phyloP scores from a whole-genome alignment of 2,113 vertebrate genomes.

The Hyaena hyaena region DNA sequence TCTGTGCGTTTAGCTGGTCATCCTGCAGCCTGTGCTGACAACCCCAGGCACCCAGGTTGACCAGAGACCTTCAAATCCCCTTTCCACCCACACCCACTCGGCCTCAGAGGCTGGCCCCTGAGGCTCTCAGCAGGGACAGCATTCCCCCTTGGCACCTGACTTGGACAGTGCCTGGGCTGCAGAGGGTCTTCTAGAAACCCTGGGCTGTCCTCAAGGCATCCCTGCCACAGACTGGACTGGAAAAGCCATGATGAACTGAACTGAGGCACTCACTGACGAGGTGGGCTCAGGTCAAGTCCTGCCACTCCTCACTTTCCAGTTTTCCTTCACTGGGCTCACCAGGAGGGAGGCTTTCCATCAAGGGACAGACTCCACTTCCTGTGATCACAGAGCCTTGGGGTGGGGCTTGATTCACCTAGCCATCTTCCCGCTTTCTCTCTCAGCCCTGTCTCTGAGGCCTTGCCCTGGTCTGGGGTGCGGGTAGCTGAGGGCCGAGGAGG shows the following conservation, averaged over 20 bases:
- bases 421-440: neutral
- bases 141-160: neutral
- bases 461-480: neutral
- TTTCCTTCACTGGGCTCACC: neutral
- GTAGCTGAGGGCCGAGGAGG: too few species aligned
- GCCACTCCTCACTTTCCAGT: neutral
- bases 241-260: neutral
- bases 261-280: neutral
- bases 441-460: neutral
- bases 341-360: neutral
- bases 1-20: neutral
- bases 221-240: neutral
- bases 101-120: neutral
- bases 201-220: neutral
- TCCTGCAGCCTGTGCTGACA: neutral
- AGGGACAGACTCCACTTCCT: neutral
- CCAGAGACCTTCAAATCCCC: neutral
- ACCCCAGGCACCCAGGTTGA: neutral
- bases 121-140: neutral
- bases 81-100: neutral
- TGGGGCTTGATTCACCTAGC: neutral
- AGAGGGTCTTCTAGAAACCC: neutral
- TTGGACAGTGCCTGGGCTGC: neutral
- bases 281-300: neutral
- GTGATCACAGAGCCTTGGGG: neutral